Conservation (phyloP, 2,797 vertebrate species). For the Buceros bicornis region DNA sequence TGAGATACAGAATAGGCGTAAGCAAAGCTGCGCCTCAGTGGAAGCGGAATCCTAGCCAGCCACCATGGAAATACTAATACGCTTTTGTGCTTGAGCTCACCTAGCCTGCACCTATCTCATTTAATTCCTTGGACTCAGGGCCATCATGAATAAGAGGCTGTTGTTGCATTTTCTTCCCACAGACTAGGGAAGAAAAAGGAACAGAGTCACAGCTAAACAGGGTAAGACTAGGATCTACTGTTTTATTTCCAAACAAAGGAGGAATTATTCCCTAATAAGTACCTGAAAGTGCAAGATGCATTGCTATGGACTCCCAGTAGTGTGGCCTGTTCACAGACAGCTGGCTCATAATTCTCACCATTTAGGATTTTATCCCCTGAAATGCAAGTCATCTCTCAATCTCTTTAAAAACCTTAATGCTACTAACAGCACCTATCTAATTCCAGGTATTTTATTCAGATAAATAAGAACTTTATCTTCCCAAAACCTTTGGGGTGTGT, state of each 20-base stretch:
- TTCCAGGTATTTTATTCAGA: neutral
- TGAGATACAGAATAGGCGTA: neutral
- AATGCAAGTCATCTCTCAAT: accelerated
- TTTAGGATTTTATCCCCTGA: neutral
- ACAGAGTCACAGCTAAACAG: neutral
- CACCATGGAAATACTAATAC: neutral
- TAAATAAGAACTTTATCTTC: accelerated
- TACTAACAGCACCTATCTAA: neutral
- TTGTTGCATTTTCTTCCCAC: neutral
- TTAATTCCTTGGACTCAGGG: neutral
- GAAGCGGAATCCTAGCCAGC: neutral
- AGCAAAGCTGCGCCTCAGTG: neutral
- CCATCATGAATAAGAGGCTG: neutral
- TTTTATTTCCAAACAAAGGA: neutral
- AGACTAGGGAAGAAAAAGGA: neutral
- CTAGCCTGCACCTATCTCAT: neutral
- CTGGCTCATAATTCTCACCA: neutral
- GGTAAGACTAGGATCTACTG: neutral
- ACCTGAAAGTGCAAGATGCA: neutral
- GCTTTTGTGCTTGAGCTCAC: neutral
- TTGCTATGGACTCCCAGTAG: neutral
- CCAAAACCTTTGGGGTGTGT: neutral
- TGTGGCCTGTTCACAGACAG: accelerated
- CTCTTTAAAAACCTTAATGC: neutral
- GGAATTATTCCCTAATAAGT: neutral